Percentiles rank a stretch among this genome's conserved stretches.
These are phyloP conservation scores for Actenoides hombroni DNA, from an alignment of 2,113 vertebrate genomes.

Conservation along the genomic window DNA sequence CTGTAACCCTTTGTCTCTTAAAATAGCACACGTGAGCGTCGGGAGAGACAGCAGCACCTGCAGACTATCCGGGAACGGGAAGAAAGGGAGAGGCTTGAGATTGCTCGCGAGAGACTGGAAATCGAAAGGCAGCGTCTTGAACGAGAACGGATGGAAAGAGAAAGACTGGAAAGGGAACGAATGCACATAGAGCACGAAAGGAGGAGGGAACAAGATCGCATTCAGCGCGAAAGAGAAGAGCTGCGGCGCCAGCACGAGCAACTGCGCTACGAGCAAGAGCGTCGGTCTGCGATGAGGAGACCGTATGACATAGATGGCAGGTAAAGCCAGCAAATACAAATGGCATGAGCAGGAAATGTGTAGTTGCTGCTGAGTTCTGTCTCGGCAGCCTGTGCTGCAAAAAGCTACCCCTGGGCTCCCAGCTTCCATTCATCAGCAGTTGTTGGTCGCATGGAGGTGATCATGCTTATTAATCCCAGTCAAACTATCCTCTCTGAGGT, in stretches of 20 bases:
- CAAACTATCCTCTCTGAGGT: too few relatives aligned
- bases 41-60: constrained; percentile 87
- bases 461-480: background rate
- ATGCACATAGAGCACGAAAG: constrained; percentile 92
- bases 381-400: background rate
- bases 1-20: background rate
- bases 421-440: background rate
- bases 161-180: constrained; percentile 90
- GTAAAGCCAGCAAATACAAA: constrained; percentile 33
- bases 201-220: constrained; percentile 91
- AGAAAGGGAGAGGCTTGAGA: constrained; percentile 85
- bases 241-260: constrained; percentile 92
- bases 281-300: constrained; percentile 81
- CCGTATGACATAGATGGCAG: constrained; percentile 91
- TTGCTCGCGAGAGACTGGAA: constrained; percentile 88
- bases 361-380: background rate
- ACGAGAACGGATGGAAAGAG: constrained; percentile 89
- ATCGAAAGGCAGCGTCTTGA: constrained; percentile 90
- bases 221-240: constrained; percentile 91
- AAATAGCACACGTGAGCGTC: constrained; percentile 74
- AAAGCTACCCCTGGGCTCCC: background rate
- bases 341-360: fast-evolving
- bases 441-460: background rate
- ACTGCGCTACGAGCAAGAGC: constrained; percentile 90
- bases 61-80: constrained; percentile 90